A percentile compares a stretch with the other conserved stretches of the same genome.
phyloP scores from a whole-genome alignment of 2,888 invertebrate genomes.

The Barypeithes pellucidus region DNA sequence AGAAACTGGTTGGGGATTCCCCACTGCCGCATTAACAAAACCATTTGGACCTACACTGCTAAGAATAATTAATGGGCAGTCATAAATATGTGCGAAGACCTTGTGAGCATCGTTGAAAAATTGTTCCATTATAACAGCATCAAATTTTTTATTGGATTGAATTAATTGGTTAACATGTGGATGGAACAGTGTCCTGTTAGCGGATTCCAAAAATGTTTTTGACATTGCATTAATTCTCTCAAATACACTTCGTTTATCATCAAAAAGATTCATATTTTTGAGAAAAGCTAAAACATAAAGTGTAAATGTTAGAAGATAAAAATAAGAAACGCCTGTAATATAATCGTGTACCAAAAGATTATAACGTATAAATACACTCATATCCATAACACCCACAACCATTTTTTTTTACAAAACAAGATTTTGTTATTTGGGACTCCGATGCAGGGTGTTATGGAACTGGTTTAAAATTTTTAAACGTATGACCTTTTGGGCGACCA shows the following conservation, averaged over 20 bases:
- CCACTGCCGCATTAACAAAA: too few relatives aligned
- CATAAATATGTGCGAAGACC: constrained; percentile 66
- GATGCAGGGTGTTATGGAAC: too few relatives aligned
- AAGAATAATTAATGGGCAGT: constrained; percentile 66
- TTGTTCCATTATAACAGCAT: constrained; percentile 70
- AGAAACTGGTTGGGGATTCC: too few relatives aligned
- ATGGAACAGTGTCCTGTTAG: background rate
- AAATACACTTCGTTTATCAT: background rate
- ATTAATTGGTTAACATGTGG: constrained; percentile 60
- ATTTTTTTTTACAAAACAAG: too few relatives aligned
- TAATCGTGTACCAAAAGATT: too few relatives aligned
- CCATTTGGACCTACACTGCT: background rate
- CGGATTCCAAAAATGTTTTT: background rate
- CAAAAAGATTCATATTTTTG: background rate
- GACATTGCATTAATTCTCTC: background rate
- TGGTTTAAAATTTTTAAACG: too few relatives aligned
- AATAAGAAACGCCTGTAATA: too few relatives aligned
- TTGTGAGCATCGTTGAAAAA: constrained; percentile 71
- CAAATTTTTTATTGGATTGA: constrained; percentile 65
- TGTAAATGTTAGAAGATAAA: background rate
- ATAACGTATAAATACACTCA: too few relatives aligned
- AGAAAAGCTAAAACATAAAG: background rate
- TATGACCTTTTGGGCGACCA: too few relatives aligned
- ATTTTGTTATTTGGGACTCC: too few relatives aligned
- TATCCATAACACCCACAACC: too few relatives aligned